Conservation (phyloP, 92 coral and sea anemone species). For the Zoanthus sansibaricus region DNA sequence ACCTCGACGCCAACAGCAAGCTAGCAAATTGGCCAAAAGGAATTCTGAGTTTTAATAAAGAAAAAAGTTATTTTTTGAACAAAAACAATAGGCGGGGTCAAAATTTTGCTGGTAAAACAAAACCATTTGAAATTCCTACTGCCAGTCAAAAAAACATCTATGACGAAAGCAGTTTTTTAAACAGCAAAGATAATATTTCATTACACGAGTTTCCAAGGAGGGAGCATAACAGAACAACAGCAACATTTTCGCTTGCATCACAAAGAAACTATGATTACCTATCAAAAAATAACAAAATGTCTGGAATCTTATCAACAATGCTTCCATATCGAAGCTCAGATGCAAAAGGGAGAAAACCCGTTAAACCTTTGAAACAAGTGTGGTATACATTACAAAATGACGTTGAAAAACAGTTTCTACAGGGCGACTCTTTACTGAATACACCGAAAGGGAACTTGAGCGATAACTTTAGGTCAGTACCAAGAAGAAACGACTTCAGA, state of each 20-base stretch:
- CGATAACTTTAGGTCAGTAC: not conserved
- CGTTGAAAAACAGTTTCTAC: not conserved
- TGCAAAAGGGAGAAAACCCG: too few relatives aligned
- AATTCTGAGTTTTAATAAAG: not conserved
- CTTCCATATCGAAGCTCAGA: not conserved
- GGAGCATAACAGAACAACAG: not conserved
- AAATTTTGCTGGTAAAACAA: not conserved
- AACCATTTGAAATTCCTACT: not conserved
- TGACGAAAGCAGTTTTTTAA: not conserved
- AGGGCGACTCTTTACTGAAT: not conserved
- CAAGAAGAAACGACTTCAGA: not conserved
- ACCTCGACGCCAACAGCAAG: not conserved
- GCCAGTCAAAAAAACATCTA: not conserved
- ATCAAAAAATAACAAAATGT: not conserved
- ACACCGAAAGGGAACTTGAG: not conserved
- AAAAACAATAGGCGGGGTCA: not conserved
- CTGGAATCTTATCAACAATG: conserved; percentile 15
- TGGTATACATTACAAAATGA: not conserved
- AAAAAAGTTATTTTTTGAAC: not conserved
- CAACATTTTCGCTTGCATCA: not conserved
- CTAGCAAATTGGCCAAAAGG: not conserved
- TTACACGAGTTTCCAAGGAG: not conserved
- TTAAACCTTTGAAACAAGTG: conserved; percentile 5
- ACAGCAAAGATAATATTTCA: not conserved
- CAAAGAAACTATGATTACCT: not conserved